These are phyloP conservation scores for Cercocebus atys DNA, from an alignment of 2,113 vertebrate genomes.

Conservation along the genomic window DNA sequence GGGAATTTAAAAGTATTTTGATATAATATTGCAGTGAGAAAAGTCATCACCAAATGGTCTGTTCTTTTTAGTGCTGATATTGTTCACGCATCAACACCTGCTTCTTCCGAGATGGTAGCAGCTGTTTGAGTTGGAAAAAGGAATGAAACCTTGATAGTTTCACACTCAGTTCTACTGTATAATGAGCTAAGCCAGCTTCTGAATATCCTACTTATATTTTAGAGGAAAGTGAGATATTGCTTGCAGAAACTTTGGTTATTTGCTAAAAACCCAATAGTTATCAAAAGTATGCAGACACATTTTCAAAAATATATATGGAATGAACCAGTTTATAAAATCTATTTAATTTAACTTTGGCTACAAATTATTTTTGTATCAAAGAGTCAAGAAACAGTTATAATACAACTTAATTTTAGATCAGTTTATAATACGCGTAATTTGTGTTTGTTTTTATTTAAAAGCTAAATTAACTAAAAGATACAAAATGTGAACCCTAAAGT, in stretches of 20 bases:
- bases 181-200: not conserved
- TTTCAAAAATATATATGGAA: not conserved
- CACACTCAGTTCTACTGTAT: not conserved
- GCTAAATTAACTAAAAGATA: not conserved
- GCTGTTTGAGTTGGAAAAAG: conserved; percentile 73
- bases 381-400: not conserved
- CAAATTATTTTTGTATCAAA: not conserved
- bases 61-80: conserved; percentile 75
- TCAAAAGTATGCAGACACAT: not conserved
- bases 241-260: conserved; percentile 9
- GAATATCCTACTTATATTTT: not conserved
- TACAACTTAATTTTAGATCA: not conserved
- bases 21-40: conserved; percentile 58
- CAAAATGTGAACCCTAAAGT: not conserved
- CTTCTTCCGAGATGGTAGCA: conserved; percentile 74
- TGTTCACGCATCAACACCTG: conserved; percentile 75
- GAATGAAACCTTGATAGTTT: conserved; percentile 77
- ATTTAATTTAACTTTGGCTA: not conserved
- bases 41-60: conserved; percentile 70
- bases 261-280: not conserved
- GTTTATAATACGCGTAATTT: not conserved
- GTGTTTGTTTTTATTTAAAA: not conserved
- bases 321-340: not conserved
- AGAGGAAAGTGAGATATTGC: not conserved
- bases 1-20: conserved; percentile 76